phyloP scores from a whole-genome alignment of 2,888 invertebrate genomes.

The Plutella xylostella region DNA sequence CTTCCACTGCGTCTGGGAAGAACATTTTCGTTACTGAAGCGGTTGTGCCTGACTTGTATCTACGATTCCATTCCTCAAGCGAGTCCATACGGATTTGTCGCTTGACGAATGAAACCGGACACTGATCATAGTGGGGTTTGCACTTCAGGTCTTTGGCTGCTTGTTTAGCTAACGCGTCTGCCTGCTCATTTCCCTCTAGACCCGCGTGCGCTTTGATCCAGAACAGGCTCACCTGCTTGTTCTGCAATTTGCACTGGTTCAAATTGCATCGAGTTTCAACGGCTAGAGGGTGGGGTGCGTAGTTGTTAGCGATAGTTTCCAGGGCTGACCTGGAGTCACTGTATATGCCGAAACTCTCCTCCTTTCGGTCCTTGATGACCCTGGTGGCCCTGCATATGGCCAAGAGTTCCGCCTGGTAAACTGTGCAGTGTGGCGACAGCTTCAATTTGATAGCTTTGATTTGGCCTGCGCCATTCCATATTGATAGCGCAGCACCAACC shows the following conservation, averaged over 20 bases:
- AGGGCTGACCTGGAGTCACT: slow-evolving; percentile 2
- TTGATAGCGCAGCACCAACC: too few species aligned
- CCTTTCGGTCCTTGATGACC: not conserved
- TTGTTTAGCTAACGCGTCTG: too few species aligned
- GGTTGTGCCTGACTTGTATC: too few species aligned
- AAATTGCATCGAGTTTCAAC: too few species aligned
- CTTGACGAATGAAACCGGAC: too few species aligned
- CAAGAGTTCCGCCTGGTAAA: not conserved
- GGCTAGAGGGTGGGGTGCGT: not conserved
- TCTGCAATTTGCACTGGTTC: too few species aligned
- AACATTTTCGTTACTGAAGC: slow-evolving; percentile 12
- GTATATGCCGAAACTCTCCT: not conserved
- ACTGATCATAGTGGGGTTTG: too few species aligned
- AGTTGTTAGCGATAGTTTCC: not conserved
- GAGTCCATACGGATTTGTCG: slow-evolving; percentile 2
- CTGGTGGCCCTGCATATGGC: too few species aligned
- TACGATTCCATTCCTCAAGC: slow-evolving; percentile 13
- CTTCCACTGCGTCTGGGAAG: slow-evolving; percentile 7
- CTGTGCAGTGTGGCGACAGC: not conserved
- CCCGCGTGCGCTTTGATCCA: too few species aligned
- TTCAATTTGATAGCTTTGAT: not conserved
- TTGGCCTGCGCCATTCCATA: not conserved
- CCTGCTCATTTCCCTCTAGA: too few species aligned
- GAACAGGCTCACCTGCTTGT: too few species aligned
- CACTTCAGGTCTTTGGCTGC: slow-evolving; percentile 1